phyloP scores from a whole-genome alignment of 2,797 vertebrate species.

The Rhabdomys pumilio region DNA sequence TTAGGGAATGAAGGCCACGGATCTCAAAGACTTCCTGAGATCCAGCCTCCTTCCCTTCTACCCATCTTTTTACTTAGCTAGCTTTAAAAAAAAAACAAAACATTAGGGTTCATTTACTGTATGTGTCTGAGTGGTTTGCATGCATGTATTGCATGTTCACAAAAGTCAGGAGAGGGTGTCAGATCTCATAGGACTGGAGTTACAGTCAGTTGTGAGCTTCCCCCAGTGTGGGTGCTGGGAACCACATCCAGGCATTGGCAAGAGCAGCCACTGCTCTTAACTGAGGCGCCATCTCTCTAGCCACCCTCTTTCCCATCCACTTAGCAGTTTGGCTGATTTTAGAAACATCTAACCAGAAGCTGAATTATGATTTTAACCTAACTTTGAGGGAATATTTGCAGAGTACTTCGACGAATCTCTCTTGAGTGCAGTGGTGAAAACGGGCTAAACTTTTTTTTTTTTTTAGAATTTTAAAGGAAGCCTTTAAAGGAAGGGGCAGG shows the following conservation, averaged over 20 bases:
- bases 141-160: background rate
- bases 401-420: conserved; percentile 19
- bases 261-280: background rate
- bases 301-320: no score
- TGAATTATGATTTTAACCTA: background rate
- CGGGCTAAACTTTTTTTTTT: background rate
- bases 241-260: no score
- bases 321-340: background rate
- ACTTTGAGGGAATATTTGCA: background rate
- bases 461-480: background rate
- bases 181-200: background rate
- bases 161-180: background rate
- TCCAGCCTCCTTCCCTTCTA: background rate
- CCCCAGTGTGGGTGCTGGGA: background rate
- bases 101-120: background rate
- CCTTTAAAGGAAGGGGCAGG: conserved; percentile 26
- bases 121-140: background rate
- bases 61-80: background rate
- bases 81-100: no score
- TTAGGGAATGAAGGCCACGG: background rate
- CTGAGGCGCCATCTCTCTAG: background rate
- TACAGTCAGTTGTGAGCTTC: background rate
- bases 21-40: background rate
- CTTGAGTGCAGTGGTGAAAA: background rate
- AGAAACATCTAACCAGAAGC: background rate